Evolutionary conservation across 2,113 vertebrate species (phyloP), one percentile per base, ranked within the genome.

Genomic region (Erpornis zantholeuca): DNA sequence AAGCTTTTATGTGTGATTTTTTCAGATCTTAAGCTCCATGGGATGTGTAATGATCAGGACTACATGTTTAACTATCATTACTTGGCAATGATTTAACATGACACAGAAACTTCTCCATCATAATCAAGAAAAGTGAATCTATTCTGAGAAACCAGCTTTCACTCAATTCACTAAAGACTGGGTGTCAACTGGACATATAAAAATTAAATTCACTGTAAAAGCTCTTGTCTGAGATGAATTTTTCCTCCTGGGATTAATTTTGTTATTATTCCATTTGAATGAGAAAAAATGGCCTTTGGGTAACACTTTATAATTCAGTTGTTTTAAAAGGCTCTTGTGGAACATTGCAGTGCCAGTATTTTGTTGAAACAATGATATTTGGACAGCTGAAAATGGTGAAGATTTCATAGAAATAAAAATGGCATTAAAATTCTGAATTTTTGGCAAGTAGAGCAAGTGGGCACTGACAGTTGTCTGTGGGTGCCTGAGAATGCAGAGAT

Each of bases 351-450:
- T 56, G 71, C 66, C 59, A 73, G 29, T 54, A 63, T 91, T 96
- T 87, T 89, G 66, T 63, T 88, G 82, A 73, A 97, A 91, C 57
- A 89, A 49, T 66, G 54, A 64, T 77, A 54, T 91, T 94, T 86
- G 63, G 73, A 76, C 63, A 68, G 59, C 50, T 91, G 81, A 80
- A 96, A 94, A 82, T 65, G 10, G 25, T 85, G 84, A 91, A 27
- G 44, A 57, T 60, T 85, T 88, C n/a, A 65, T 71, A 53, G 31
- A 76, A 90, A 83, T 88, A 87, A 95, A 87, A 85, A 50, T 31
- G 36, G 11, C 8, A 50, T 77, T 69, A 70, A 91, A 89, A 90
- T 61, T 80, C 19, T 44, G 36, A 90, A 53, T 82, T 85, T 95
- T 91, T 86, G 25, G 61, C 92, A 76, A 72, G 19, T 33, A 47